Base-by-base conservation (phyloP, 2,797 vertebrate species). In the Enteromius fasciolatus region DNA sequence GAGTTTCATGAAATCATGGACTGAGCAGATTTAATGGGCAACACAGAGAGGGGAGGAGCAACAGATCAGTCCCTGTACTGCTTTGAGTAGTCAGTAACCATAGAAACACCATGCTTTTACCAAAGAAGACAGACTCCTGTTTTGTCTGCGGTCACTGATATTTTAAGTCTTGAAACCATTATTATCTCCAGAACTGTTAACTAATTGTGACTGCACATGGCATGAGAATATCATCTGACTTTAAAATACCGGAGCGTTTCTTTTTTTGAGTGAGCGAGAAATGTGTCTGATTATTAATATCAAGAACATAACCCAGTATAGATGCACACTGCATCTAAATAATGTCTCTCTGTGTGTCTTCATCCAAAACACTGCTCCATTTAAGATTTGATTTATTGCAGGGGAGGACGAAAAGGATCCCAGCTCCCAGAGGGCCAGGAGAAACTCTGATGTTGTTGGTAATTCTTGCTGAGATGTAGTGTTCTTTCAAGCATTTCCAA, bases 381-480 rank as follows among this genome's bases (percentile, higher is more conserved):
- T 92, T 90, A 89, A 88, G 90, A 82, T 90, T 88, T 92, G 91
- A 94, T 94, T 94, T 94, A 94, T 94, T 92, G 92, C 92, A 89
- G 85, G 86, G 86, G 87, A 90, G 87, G 90, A 90, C 91, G 87
- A 95, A 93, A 92, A 87, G 83, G 90, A 90, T 88, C 90, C 80
- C 87, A 84, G 72, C 83, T 91, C 93, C 89, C 90, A 77, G 72
- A 84, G 73, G 82, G 79, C 78, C 66, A 87, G 81, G 74, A 88
- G 87, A 89, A 91, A 90, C 88, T 88, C 86, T 90, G 89, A 92
- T 89, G 88, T 89, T 89, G 89, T 90, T 89, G 89, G 85, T 86
- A 85, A 87, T 85, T 91, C 82, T 88, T 87, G 89, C 87, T 93
- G 91, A 92, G 84, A 87, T 31, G 9, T 67, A 78, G 85, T 89